Percentiles rank a stretch among this genome's conserved stretches.
Conservation (phyloP, 2,888 invertebrate genomes). For the Agriopis leucophaearia region DNA sequence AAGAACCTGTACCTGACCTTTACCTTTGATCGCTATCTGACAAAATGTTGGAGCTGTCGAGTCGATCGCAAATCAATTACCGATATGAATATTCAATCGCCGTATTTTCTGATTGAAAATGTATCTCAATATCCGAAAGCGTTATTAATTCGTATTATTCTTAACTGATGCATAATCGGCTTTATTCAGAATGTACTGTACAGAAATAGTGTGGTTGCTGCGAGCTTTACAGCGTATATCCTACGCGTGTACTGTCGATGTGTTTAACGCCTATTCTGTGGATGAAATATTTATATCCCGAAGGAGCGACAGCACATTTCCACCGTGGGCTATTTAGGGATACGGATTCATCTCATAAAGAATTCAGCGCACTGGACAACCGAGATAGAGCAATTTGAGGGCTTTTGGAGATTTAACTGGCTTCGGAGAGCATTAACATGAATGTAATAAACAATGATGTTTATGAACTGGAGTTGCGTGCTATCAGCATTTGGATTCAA, state of each 20-base stretch:
- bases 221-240: slow-evolving; percentile 43
- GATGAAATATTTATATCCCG: slow-evolving; percentile 57
- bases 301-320: slow-evolving; percentile 35
- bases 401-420: slow-evolving; percentile 19
- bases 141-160: slow-evolving; percentile 35
- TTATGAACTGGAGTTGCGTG: not conserved
- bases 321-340: slow-evolving; percentile 36
- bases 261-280: slow-evolving; percentile 54
- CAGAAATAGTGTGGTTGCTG: slow-evolving; percentile 65
- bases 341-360: slow-evolving; percentile 38
- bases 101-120: slow-evolving; percentile 32
- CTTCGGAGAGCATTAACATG: slow-evolving; percentile 14
- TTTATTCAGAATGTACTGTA: slow-evolving; percentile 37
- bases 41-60: slow-evolving; percentile 37
- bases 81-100: slow-evolving; percentile 48
- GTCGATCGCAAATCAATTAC: slow-evolving; percentile 53
- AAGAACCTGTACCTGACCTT: slow-evolving; percentile 36
- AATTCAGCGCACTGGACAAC: slow-evolving; percentile 34
- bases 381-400: slow-evolving; percentile 23
- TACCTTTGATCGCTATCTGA: slow-evolving; percentile 45
- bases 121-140: slow-evolving; percentile 34
- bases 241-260: slow-evolving; percentile 51
- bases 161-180: slow-evolving; percentile 33
- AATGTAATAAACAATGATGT: slow-evolving; percentile 12
- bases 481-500: not conserved